Evolutionary conservation across 2,888 invertebrate species (phyloP).

Genomic region (Amblyteles armatorius): DNA sequence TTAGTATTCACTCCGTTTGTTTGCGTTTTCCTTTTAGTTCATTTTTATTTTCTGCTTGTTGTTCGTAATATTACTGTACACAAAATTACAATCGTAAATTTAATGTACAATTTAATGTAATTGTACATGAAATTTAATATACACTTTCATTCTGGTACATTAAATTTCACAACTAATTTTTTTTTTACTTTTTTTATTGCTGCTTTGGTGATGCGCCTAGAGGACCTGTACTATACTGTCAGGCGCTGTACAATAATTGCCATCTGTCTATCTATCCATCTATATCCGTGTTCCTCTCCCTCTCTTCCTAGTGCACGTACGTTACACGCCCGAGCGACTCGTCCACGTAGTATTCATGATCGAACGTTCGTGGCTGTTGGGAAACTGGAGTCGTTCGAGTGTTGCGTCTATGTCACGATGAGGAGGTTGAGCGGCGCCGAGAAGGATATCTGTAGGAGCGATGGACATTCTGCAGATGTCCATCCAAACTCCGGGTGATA

Average conservation of each 20-base stretch:
- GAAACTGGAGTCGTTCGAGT: neutral
- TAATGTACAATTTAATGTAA: too few relatives aligned
- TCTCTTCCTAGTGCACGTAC: constrained; percentile 1
- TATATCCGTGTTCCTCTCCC: neutral
- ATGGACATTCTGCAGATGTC: constrained; percentile 23
- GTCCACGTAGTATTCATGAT: neutral
- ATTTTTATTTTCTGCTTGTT: too few relatives aligned
- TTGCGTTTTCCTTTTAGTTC: neutral
- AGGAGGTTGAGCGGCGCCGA: neutral
- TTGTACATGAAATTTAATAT: too few relatives aligned
- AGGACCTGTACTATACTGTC: too few relatives aligned
- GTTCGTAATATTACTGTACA: too few relatives aligned
- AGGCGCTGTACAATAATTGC: too few relatives aligned
- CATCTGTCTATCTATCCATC: too few relatives aligned
- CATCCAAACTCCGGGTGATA: constrained; percentile 13
- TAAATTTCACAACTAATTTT: too few relatives aligned
- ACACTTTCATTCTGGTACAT: too few relatives aligned
- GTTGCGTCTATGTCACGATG: neutral
- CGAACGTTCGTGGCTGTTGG: neutral
- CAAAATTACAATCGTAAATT: too few relatives aligned
- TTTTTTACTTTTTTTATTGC: too few relatives aligned
- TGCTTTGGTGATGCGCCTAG: too few relatives aligned
- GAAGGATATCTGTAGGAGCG: constrained; percentile 20
- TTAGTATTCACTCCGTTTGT: neutral
- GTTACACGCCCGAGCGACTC: neutral